Evolutionary conservation across 2,113 vertebrate species (phyloP), one percentile per base, ranked within the genome.

Genomic region (Forbesichthys agassizii): DNA sequence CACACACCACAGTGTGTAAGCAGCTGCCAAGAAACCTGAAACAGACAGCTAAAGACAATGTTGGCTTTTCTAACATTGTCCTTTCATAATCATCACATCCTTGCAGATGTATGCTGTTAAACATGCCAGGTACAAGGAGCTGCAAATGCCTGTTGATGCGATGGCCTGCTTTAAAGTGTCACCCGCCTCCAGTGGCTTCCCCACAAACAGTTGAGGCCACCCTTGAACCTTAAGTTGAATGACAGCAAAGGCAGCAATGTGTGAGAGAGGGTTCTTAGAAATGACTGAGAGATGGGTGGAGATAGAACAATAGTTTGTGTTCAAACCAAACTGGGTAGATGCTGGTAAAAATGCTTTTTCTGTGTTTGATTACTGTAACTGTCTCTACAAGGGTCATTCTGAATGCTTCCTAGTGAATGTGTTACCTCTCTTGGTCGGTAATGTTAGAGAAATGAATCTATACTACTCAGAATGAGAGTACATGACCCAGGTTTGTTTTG

Each of bases 51-150:
- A 76, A 87, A 87, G 79, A 88, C 78, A 84, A 78, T 47, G 18
- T 75, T 51, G 65, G 62, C 72, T 79, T 80, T 69, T 76, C 69
- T 73, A 11, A 51, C 73, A 71, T n/a, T 48, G 49, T 67, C 80
- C 55, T 88, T 92, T 91, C 91, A 88, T 64, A 83, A 77, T 70
- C 80, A 62, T 69, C 48, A 48, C 83, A 89, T 86, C 86, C 84
- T 75, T 86, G 82, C 86, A 83, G 87, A 91, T 88, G 86, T 81
- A 84, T 74, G 79, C 80, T 81, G 91, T 91, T 89, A 90, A 89
- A 92, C 88, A 90, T 84, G 88, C 90, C 85, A 89, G 81, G 78
- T 66, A 83, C 66, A 49, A 80, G 84, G 76, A 80, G 78, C 75
- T 66, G 68, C 79, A 81, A 88, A 87, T 66, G 71, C 82, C 63